phyloP scores from a whole-genome alignment of 2,797 vertebrate genomes.

The Pantherophis alleghaniensis region DNA sequence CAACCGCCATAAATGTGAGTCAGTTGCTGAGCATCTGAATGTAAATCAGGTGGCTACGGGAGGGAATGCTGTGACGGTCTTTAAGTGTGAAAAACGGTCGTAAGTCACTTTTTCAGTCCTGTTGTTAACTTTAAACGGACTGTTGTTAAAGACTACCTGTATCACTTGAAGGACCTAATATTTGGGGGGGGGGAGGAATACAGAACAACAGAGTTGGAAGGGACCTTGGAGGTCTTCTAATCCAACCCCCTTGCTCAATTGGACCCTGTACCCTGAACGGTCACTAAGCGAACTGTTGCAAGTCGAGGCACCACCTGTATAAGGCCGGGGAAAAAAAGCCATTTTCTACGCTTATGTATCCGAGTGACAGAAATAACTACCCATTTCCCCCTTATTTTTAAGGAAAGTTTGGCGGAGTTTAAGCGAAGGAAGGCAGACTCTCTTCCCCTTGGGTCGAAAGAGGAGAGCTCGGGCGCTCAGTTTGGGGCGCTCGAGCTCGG shows the following conservation, averaged over 20 bases:
- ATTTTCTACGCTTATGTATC: background rate
- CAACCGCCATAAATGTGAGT: background rate
- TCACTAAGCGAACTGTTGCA: background rate
- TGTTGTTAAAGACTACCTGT: too few relatives aligned
- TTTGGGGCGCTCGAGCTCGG: background rate
- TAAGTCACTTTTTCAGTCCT: too few relatives aligned
- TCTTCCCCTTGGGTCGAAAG: background rate
- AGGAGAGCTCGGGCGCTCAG: background rate
- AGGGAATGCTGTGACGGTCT: too few relatives aligned
- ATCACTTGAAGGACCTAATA: too few relatives aligned
- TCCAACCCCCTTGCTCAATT: too few relatives aligned
- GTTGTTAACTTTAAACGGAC: too few relatives aligned
- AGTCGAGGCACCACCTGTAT: background rate
- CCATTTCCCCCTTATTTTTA: background rate
- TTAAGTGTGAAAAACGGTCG: too few relatives aligned
- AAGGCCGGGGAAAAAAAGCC: background rate
- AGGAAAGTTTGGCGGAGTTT: too few relatives aligned
- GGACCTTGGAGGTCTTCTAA: too few relatives aligned
- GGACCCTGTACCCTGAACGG: background rate
- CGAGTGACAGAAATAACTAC: background rate
- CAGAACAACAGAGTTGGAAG: too few relatives aligned
- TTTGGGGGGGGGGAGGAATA: too few relatives aligned
- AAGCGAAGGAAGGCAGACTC: background rate
- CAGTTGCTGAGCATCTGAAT: background rate
- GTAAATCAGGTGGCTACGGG: background rate